phyloP scores from a whole-genome alignment of 2,888 invertebrate genomes.

The Zygothrica quintamaculata region DNA sequence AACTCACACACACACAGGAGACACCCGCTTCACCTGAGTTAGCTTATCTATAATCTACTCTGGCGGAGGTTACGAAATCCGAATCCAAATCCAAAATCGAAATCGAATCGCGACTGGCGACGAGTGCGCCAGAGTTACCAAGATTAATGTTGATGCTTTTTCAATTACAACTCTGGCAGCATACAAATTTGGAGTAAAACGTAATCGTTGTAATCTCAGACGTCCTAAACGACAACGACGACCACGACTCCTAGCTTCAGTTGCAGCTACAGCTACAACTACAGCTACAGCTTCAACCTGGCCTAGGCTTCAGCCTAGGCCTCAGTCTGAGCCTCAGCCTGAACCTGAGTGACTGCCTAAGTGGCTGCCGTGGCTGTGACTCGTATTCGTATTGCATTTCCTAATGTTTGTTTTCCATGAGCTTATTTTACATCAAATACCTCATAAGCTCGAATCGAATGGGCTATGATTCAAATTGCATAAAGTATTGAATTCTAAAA shows the following conservation, averaged over 20 bases:
- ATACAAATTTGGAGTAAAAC: conserved; percentile 82
- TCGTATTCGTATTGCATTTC: conserved; percentile 80
- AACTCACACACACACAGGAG: too few species aligned
- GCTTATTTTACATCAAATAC: conserved; percentile 49
- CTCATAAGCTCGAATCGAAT: neutral
- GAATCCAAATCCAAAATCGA: conserved; percentile 60
- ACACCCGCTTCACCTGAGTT: conserved; percentile 37
- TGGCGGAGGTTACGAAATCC: conserved; percentile 56
- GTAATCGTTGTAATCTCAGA: conserved; percentile 80
- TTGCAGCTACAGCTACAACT: conserved; percentile 21
- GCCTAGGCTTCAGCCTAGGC: too few species aligned
- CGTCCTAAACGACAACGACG: conserved; percentile 75
- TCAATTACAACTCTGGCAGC: conserved; percentile 82
- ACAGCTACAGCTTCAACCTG: conserved; percentile 27
- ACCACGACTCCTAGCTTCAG: conserved; percentile 46
- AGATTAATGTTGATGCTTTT: conserved; percentile 84
- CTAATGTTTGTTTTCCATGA: conserved; percentile 81
- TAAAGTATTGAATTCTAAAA: too few species aligned
- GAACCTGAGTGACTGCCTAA: conserved; percentile 72
- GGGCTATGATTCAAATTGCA: conserved; percentile 4
- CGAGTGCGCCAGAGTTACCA: conserved; percentile 73
- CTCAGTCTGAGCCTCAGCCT: too few species aligned
- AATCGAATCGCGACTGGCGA: conserved; percentile 39
- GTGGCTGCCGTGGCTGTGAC: conserved; percentile 69
- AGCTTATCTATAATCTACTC: conserved; percentile 41